These are phyloP conservation scores for Fopius arisanus DNA, from an alignment of 1,140 invertebrate species.

Conservation along the genomic window DNA sequence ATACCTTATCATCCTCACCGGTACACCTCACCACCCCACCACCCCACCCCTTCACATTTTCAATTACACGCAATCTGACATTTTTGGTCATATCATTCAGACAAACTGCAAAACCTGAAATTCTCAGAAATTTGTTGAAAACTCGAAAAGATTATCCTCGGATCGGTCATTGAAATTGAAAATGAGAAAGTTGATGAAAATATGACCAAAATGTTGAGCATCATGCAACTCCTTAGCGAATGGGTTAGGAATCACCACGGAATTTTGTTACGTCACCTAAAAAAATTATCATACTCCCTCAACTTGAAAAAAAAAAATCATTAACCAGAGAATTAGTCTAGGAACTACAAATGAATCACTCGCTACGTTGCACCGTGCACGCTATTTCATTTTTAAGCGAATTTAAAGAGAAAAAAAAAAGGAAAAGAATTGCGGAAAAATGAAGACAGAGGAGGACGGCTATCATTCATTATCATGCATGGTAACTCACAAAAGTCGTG, in stretches of 20 bases:
- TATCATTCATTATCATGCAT: background rate
- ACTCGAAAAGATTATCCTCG: no score
- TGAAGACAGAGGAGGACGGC: background rate
- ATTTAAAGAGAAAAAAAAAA: background rate
- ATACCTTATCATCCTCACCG: background rate
- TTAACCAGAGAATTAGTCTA: background rate
- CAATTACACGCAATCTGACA: background rate
- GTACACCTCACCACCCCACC: background rate
- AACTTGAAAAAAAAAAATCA: background rate
- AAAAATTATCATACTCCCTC: background rate
- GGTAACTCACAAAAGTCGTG: background rate
- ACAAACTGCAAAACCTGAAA: no score
- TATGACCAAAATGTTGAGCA: conserved; percentile 27
- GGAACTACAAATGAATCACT: background rate
- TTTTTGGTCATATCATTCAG: background rate
- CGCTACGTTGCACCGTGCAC: conserved; percentile 22
- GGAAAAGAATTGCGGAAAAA: background rate
- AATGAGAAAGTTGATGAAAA: background rate
- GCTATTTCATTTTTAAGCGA: background rate
- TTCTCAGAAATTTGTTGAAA: no score
- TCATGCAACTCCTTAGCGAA: conserved; percentile 25
- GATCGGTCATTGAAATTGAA: background rate
- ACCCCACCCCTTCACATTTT: background rate
- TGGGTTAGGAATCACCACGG: conserved; percentile 17
- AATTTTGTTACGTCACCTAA: background rate